A percentile compares a stretch with the other conserved stretches of the same genome.
phyloP scores from a whole-genome alignment of 1,140 invertebrate species.

The Drosophila novamexicana region DNA sequence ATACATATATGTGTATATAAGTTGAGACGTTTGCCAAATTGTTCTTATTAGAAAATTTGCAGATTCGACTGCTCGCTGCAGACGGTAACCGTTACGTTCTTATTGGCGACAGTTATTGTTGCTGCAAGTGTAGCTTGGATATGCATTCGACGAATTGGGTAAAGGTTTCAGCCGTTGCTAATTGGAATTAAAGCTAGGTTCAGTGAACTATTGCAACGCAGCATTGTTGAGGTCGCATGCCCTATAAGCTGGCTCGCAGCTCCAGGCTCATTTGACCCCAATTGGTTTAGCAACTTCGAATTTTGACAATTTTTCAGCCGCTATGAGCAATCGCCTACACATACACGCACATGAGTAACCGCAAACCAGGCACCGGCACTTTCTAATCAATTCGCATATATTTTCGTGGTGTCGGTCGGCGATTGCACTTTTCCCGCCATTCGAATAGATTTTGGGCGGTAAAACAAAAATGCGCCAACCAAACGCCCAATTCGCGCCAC shows the following conservation, averaged over 20 bases:
- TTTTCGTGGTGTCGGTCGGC: slow-evolving; percentile 44
- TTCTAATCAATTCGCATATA: slow-evolving; percentile 57
- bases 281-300: background rate
- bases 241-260: background rate
- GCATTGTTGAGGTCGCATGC: background rate
- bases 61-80: background rate
- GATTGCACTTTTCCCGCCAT: slow-evolving; percentile 78
- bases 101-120: slow-evolving; percentile 1
- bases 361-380: slow-evolving; percentile 23
- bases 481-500: slow-evolving; percentile 79
- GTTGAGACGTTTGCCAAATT: slow-evolving; percentile 22
- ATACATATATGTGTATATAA: background rate
- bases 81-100: slow-evolving; percentile 8
- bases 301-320: background rate
- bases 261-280: background rate
- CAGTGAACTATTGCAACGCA: background rate
- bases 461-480: slow-evolving; percentile 77
- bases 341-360: too few relatives aligned
- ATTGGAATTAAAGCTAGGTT: slow-evolving; percentile 1
- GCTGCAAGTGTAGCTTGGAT: background rate
- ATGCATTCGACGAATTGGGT: background rate
- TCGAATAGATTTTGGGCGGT: slow-evolving; percentile 77
- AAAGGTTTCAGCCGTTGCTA: background rate
- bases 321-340: slow-evolving; percentile 1
- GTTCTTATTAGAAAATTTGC: slow-evolving; percentile 27